Evolutionary conservation across 2,888 invertebrate species (phyloP).

Genomic region (Coremacera marginata): DNA sequence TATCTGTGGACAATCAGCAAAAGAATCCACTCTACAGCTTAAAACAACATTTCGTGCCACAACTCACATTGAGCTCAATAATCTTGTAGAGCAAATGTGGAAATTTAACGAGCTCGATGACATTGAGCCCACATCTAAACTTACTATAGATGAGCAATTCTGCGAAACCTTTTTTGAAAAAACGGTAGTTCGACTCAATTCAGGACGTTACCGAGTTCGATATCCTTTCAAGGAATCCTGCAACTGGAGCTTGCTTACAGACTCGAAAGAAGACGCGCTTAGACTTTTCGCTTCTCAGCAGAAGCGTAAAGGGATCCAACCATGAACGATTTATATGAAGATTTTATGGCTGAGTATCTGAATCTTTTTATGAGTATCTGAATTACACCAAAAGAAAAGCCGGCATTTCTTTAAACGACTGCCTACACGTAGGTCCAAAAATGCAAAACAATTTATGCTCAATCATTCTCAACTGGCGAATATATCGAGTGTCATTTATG

Average conservation of each 20-base stretch:
- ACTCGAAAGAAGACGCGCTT: too few relatives aligned
- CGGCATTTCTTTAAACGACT: conserved; percentile 16
- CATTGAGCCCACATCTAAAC: not conserved
- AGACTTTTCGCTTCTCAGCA: too few relatives aligned
- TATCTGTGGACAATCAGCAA: too few relatives aligned
- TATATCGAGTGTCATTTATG: too few relatives aligned
- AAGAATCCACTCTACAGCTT: conserved; percentile 7
- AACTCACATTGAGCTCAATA: conserved; percentile 24
- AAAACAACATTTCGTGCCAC: conserved; percentile 28
- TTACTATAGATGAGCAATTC: not conserved
- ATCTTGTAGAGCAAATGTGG: conserved; percentile 37
- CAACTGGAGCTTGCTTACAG: conserved; percentile 20
- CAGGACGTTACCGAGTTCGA: conserved; percentile 30
- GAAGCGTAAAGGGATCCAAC: too few relatives aligned
- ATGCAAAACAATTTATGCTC: too few relatives aligned
- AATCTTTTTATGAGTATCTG: too few relatives aligned
- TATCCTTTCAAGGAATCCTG: conserved; percentile 40
- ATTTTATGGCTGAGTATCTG: too few relatives aligned
- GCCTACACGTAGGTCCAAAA: too few relatives aligned
- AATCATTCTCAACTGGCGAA: too few relatives aligned
- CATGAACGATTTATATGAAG: too few relatives aligned
- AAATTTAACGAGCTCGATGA: conserved; percentile 33
- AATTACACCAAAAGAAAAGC: not conserved
- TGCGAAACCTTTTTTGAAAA: conserved; percentile 26
- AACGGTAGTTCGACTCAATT: conserved; percentile 30